Evolutionary conservation across 2,113 vertebrate genomes (phyloP).

Genomic region (Oreochromis niloticus): DNA sequence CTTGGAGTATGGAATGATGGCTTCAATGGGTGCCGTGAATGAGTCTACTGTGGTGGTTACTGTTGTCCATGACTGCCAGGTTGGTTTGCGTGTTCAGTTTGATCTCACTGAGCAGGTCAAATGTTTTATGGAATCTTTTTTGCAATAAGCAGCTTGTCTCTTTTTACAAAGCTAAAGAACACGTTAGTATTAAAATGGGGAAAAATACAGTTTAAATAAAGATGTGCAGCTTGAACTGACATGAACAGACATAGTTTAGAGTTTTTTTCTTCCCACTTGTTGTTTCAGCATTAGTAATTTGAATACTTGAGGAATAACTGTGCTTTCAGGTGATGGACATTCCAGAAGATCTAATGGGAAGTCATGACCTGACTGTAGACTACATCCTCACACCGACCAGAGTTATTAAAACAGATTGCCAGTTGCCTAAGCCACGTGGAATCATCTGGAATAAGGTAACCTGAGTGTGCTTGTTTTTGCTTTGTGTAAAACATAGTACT

Average conservation of each 20-base stretch:
- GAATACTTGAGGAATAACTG: neutral
- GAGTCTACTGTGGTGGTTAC: constrained; percentile 84
- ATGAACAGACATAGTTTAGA: neutral
- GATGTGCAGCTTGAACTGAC: neutral
- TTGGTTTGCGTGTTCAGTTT: constrained; percentile 32
- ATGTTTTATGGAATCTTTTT: neutral
- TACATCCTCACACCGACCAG: constrained; percentile 91
- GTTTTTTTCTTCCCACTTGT: neutral
- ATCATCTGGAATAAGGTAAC: constrained; percentile 89
- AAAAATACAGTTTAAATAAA: neutral
- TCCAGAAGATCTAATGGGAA: constrained; percentile 80
- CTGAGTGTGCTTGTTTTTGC: neutral
- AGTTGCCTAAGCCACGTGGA: constrained; percentile 77
- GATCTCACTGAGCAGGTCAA: neutral
- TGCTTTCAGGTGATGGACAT: constrained; percentile 81
- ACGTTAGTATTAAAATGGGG: neutral
- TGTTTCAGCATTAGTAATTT: neutral
- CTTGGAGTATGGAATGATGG: constrained; percentile 95
- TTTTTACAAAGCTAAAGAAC: neutral
- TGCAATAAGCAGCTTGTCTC: neutral
- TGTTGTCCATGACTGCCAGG: constrained; percentile 94
- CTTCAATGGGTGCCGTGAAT: constrained; percentile 81
- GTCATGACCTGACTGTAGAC: constrained; percentile 91
- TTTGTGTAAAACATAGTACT: neutral
- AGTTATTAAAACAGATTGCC: constrained; percentile 80